These are phyloP conservation scores for Gari tellinella DNA, from an alignment of 2,888 invertebrate genomes.

Conservation along the genomic window DNA sequence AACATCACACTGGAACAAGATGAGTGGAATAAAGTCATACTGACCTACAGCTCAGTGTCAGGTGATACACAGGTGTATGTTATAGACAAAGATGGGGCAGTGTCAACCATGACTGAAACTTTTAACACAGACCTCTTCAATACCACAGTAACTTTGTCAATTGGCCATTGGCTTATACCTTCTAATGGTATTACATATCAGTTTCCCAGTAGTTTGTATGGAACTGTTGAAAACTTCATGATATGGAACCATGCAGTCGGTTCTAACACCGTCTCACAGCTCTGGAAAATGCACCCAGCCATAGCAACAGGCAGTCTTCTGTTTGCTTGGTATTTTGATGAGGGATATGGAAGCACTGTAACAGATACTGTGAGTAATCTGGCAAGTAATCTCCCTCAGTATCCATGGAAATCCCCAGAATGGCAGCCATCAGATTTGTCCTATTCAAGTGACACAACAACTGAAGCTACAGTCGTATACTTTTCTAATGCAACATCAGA, in stretches of 20 bases:
- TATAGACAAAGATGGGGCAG: conserved; percentile 58
- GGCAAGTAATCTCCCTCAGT: conserved; percentile 54
- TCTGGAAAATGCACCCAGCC: conserved; percentile 65
- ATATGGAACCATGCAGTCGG: conserved; percentile 66
- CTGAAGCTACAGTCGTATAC: conserved; percentile 44
- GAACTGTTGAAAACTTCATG: conserved; percentile 69
- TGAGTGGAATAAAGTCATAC: conserved; percentile 70
- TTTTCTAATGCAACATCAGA: conserved; percentile 43
- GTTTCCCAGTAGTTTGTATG: conserved; percentile 49
- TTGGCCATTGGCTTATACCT: conserved; percentile 72
- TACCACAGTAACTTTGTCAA: conserved; percentile 55
- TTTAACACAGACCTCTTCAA: conserved; percentile 55
- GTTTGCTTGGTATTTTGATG: conserved; percentile 66
- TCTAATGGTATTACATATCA: conserved; percentile 47
- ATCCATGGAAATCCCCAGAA: conserved; percentile 67
- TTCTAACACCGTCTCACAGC: conserved; percentile 61
- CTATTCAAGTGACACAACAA: conserved; percentile 36
- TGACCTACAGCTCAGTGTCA: conserved; percentile 61
- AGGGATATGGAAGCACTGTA: conserved; percentile 63
- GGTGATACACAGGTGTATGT: conserved; percentile 60
- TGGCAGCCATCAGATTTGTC: conserved; percentile 70
- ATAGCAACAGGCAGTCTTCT: conserved; percentile 50
- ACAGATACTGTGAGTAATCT: conserved; percentile 24
- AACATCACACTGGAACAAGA: conserved; percentile 52
- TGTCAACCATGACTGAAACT: conserved; percentile 37